Percentiles rank a stretch among this genome's conserved stretches.
phyloP scores from a whole-genome alignment of 2,888 invertebrate species.

The Corbicula japonica region DNA sequence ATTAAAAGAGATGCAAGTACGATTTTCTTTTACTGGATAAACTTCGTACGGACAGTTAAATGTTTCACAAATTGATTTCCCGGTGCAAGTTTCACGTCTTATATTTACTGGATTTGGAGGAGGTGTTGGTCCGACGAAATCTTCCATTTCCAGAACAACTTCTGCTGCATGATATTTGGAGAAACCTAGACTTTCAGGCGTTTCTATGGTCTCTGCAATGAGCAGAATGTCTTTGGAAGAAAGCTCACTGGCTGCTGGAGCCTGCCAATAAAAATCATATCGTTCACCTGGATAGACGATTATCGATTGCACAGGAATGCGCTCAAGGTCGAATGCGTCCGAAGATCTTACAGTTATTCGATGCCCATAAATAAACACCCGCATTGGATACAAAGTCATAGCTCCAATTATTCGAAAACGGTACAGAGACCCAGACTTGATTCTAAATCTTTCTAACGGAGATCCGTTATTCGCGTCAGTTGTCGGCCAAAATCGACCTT shows the following conservation, averaged over 20 bases:
- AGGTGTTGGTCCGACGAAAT: too few relatives aligned
- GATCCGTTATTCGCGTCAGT: slow-evolving; percentile 60
- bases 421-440: slow-evolving; percentile 41
- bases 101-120: too few relatives aligned
- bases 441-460: slow-evolving; percentile 62
- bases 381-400: slow-evolving; percentile 45
- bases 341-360: slow-evolving; percentile 56
- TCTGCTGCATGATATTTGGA: too few relatives aligned
- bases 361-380: slow-evolving; percentile 39
- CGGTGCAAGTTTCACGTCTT: too few relatives aligned
- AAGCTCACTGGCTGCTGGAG: slow-evolving; percentile 38
- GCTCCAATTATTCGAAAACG: slow-evolving; percentile 43
- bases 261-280: slow-evolving; percentile 66
- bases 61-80: too few relatives aligned
- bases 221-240: slow-evolving; percentile 63
- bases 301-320: slow-evolving; percentile 57
- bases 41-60: slow-evolving; percentile 68
- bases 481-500: slow-evolving; percentile 66
- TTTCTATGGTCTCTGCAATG: slow-evolving; percentile 67
- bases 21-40: slow-evolving; percentile 7
- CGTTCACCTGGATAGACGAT: slow-evolving; percentile 70
- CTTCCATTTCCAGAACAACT: too few relatives aligned
- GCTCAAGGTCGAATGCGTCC: slow-evolving; percentile 64
- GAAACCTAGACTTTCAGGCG: slow-evolving; percentile 29
- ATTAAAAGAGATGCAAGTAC: slow-evolving; percentile 45